Conservation (phyloP, 2,113 vertebrate species). For the Apeltes quadracus region DNA sequence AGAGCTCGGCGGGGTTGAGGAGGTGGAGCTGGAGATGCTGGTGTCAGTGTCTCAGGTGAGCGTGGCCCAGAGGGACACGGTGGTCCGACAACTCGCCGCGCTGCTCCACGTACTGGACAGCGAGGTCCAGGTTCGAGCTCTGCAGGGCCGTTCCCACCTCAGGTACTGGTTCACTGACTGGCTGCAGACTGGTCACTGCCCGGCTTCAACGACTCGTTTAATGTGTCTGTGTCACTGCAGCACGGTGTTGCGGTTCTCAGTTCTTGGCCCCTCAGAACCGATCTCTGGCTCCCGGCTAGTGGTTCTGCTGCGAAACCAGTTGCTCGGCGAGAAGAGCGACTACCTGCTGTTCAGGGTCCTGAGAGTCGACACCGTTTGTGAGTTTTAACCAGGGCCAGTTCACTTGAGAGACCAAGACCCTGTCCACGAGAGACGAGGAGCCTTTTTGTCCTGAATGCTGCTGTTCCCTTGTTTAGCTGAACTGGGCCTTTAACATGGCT, state of each 20-base stretch:
- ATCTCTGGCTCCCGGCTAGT: conserved; percentile 82
- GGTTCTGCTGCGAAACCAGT: conserved; percentile 78
- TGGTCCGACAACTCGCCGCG: conserved; percentile 87
- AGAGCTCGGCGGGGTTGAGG: conserved; percentile 78
- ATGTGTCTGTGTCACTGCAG: conserved; percentile 67
- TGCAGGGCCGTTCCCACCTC: conserved; percentile 87
- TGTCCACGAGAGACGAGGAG: too few relatives aligned
- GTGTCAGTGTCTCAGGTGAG: conserved; percentile 86
- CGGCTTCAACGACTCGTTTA: neutral
- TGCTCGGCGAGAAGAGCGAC: conserved; percentile 86
- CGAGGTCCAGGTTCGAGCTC: conserved; percentile 85
- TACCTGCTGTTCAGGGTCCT: conserved; percentile 90
- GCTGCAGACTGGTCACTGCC: neutral
- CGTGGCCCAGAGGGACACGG: conserved; percentile 85
- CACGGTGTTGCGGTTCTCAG: conserved; percentile 85
- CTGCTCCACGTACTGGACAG: conserved; percentile 86
- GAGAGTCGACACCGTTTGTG: conserved; percentile 88
- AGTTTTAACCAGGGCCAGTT: conserved; percentile 12
- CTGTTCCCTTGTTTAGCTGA: too few relatives aligned
- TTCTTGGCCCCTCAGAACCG: conserved; percentile 79
- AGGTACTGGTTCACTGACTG: conserved; percentile 77
- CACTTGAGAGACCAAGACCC: neutral
- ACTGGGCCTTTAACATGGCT: too few relatives aligned
- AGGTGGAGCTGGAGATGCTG: conserved; percentile 91
- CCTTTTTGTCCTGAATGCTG: too few relatives aligned